phyloP scores from a whole-genome alignment of 35 echinoderm and acorn worm species.

The Apostichopus californicus region DNA sequence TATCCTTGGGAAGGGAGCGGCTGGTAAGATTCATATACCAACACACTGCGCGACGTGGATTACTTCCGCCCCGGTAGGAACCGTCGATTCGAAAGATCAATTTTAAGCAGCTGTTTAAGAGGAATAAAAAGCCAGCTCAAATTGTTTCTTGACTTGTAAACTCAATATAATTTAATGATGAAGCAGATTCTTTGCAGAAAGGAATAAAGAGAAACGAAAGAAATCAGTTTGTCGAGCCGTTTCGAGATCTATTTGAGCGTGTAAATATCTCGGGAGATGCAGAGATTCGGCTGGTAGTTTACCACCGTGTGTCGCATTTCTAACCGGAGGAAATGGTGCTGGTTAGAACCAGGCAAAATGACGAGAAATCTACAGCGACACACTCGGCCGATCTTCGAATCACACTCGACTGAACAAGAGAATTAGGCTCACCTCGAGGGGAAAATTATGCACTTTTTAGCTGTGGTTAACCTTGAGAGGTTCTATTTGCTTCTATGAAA shows the following conservation, averaged over 20 bases:
- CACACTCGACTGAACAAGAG: background rate
- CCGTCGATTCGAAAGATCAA: background rate
- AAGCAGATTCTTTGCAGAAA: background rate
- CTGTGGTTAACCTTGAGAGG: background rate
- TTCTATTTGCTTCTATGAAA: no score
- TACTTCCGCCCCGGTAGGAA: background rate
- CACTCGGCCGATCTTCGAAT: background rate
- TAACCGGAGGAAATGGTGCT: background rate
- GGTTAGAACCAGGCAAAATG: background rate
- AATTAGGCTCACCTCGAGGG: background rate
- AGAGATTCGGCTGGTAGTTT: conserved; percentile 3
- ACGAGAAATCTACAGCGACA: background rate
- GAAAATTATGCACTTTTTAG: background rate
- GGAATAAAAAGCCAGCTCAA: background rate
- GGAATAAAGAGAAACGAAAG: background rate
- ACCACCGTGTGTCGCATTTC: background rate
- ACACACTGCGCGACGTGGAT: background rate
- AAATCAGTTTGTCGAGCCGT: background rate
- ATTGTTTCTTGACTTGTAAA: background rate
- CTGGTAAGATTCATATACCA: background rate
- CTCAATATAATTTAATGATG: conserved; percentile 29
- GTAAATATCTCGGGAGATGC: background rate
- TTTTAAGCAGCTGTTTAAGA: conserved; percentile 9
- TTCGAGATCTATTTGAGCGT: conserved; percentile 3
- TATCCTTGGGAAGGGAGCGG: no score